Conservation (phyloP, 2,797 vertebrate genomes). For the Meriones psammophilus region DNA sequence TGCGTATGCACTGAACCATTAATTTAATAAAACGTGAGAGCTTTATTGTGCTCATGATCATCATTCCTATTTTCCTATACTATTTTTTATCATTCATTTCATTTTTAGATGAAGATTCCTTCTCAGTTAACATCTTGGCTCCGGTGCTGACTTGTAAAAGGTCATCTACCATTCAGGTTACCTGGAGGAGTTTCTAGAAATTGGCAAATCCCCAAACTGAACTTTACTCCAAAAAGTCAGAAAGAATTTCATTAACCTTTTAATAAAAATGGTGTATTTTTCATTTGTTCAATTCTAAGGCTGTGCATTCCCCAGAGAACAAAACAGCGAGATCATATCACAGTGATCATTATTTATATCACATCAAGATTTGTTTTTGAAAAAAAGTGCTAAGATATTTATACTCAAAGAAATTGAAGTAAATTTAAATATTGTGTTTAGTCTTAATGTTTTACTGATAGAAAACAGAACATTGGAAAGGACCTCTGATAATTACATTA, state of each 20-base stretch:
- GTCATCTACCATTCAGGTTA: slow-evolving; percentile 69
- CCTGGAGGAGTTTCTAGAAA: slow-evolving; percentile 70
- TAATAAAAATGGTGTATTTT: slow-evolving; percentile 52
- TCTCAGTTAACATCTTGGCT: slow-evolving; percentile 38
- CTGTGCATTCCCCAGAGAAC: slow-evolving; percentile 18
- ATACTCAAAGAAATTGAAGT: not conserved
- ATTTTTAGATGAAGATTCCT: slow-evolving; percentile 28
- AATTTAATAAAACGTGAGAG: not conserved
- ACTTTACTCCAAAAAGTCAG: slow-evolving; percentile 75
- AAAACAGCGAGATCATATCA: slow-evolving; percentile 18
- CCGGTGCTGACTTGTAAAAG: slow-evolving; percentile 69
- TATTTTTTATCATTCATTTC: not conserved
- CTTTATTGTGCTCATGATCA: not conserved
- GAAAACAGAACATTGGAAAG: not conserved
- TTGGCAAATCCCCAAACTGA: slow-evolving; percentile 75
- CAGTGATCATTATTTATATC: slow-evolving; percentile 21
- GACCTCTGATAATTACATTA: slow-evolving; percentile 8
- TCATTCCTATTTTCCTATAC: not conserved
- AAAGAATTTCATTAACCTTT: slow-evolving; percentile 82
- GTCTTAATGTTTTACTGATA: not conserved
- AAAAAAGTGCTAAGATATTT: slow-evolving; percentile 6
- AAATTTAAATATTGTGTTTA: slow-evolving; percentile 42
- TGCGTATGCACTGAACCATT: not conserved
- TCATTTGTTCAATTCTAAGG: slow-evolving; percentile 70
- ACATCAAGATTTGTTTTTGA: slow-evolving; percentile 5